Evolutionary conservation across 1,140 invertebrate species (phyloP), one percentile per base, ranked within the genome.

Genomic region (Philopotamus ludificatus): DNA sequence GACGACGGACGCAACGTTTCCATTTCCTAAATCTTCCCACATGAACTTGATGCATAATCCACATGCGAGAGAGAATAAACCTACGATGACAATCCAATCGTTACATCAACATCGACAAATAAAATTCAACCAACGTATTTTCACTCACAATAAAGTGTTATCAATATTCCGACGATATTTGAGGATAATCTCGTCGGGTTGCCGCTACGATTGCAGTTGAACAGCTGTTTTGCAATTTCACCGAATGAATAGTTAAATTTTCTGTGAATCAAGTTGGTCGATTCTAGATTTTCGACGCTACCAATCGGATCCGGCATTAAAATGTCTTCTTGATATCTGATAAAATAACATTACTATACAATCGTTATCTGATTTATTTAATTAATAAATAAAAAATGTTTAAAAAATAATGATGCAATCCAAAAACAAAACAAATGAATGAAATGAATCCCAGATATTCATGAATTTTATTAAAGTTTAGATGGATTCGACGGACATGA

Each of bases 41-140:
- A 21, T 39, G 42, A 54, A 69, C 1, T 70, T 65, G 53, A 76
- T 34, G 51, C 75, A 58, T 3, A 66, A 66, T 59, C 74, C 76
- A 22, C 77, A 75, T 44, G 49, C 68, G 26, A 79, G 67, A 26
- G 75, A 70, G 8, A 74, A 71, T 21, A 74, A 22, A 60, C 77
- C 78, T 79, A 71, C 1, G 70, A 71, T 65, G 25, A 63, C 55
- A 65, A 34, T 22, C 10, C 9, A 26, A 9, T n/a, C 15, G 42
- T 60, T 23, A n/a, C n/a, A n/a, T n/a, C n/a, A n/a, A n/a, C n/a
- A n/a, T n/a, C n/a, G n/a, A n/a, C n/a, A n/a, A n/a, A n/a, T n/a
- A 60, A 15, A 60, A 60, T 23, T 16, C 20, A 44, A 49, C 18
- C 18, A 28, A 3, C 1, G 9, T 34, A 4, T 4, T 25, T 25